A percentile compares a stretch with the other conserved stretches of the same genome.
Evolutionary conservation across 53 echinoderm and acorn worm species (phyloP).

Genomic region (Mesocentrotus franciscanus): DNA sequence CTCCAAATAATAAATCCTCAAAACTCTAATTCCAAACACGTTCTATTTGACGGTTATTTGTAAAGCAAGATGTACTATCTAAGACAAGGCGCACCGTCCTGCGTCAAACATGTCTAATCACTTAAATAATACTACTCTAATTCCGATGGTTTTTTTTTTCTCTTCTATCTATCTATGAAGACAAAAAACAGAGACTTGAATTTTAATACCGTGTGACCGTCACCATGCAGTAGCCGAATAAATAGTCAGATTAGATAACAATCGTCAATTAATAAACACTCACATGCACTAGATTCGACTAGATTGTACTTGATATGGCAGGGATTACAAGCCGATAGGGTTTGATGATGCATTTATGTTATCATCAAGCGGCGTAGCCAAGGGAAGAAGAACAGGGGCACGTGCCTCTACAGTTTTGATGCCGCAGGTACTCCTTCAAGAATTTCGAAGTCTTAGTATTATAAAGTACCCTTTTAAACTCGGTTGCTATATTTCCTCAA

Average conservation of each 20-base stretch:
- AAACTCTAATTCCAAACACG: constrained; percentile 21
- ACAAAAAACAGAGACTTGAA: background rate
- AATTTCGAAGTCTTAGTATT: no score
- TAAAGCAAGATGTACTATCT: constrained; percentile 1
- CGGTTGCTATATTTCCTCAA: no score
- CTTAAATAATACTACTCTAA: background rate
- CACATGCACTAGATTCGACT: background rate
- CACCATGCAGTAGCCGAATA: constrained; percentile 15
- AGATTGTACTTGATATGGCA: background rate
- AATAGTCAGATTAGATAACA: constrained; percentile 8
- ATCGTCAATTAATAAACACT: background rate
- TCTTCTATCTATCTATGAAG: background rate
- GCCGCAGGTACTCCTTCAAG: background rate
- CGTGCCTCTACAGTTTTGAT: background rate
- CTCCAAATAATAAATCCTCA: background rate
- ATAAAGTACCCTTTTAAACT: no score
- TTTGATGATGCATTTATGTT: background rate
- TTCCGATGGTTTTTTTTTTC: background rate
- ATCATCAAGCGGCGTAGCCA: background rate
- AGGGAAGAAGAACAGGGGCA: background rate
- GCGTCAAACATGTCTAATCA: constrained; percentile 32
- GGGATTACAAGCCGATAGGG: background rate
- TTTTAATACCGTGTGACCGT: constrained; percentile 3
- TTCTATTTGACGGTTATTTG: background rate
- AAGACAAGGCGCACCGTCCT: background rate